These are phyloP conservation scores for Listronotus oregonensis DNA, from an alignment of 1,140 invertebrate species.

Conservation along the genomic window DNA sequence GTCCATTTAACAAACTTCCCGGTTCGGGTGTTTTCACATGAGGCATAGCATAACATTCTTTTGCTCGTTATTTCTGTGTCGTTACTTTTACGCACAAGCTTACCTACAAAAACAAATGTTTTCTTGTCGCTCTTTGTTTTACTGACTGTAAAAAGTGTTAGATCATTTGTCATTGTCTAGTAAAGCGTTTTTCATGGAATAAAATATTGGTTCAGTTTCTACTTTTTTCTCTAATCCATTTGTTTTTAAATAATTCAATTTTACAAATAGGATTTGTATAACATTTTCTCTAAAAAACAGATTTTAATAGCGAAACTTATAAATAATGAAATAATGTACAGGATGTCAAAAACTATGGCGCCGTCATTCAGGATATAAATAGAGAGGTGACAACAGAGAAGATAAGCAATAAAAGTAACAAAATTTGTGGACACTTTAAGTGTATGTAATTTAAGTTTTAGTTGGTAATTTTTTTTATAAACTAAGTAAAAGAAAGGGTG, in stretches of 20 bases:
- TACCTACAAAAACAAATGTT: conserved; percentile 27
- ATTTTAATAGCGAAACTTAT: too few species aligned
- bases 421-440: too few species aligned
- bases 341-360: too few species aligned
- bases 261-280: background rate
- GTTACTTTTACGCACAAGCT: conserved; percentile 27
- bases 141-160: conserved; percentile 9
- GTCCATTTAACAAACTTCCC: conserved; percentile 17
- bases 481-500: too few species aligned
- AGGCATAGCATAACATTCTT: background rate
- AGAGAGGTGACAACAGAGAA: too few species aligned
- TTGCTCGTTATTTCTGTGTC: conserved; percentile 2
- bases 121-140: conserved; percentile 20
- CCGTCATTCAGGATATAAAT: too few species aligned
- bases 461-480: too few species aligned
- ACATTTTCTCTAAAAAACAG: too few species aligned
- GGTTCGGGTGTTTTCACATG: conserved; percentile 14
- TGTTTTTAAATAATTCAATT: background rate
- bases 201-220: conserved; percentile 13
- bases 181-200: conserved; percentile 25
- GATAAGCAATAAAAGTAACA: too few species aligned
- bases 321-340: too few species aligned
- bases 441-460: too few species aligned
- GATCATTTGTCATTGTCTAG: conserved; percentile 21
- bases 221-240: background rate